Evolutionary conservation across 2,797 vertebrate species (phyloP), one percentile per base, ranked within the genome.

Genomic region (Smutsia temminckii): DNA sequence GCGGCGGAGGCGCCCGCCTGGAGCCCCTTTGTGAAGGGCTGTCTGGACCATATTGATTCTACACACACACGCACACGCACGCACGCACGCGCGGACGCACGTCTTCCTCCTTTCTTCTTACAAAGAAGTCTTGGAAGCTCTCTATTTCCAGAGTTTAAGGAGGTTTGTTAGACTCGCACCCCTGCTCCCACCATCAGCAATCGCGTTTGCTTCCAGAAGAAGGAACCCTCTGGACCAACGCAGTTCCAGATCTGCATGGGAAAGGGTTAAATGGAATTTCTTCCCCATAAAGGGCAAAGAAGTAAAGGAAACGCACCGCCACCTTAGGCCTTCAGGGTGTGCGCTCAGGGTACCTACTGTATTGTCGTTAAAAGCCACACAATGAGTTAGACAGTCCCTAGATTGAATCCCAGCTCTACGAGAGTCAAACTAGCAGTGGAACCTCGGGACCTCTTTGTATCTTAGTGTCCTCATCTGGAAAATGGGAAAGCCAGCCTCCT

Each of bases 41-140:
- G 98, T 98, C 99, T 99, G 98, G 98, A 96, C 98, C 98, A 51
- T 98, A 99, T 99, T 99, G 99, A 99, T 99, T 99, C 99, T 98
- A 59, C 93, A 95, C 57, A 97, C 93, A 94, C 96, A 95, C 97
- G 97, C 98, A 98, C 63, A 29, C 61, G 49, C 90, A 68, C 63
- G 66, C 74, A 64, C 46, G n/a, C 72, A 25, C 66, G 25, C 57
- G 16, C 29, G 32, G 49, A 20, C n/a, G 8, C 64, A 37, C 64
- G 46, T 10, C 18, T 12, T 9, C 49, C n/a, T 29, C 74, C 57
- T 86, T 79, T 51, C 85, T 93, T 66, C 6, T 6, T 77, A 27
- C 18, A 74, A 6, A 57, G 74, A 13, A 25, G 4, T 21, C 77
- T 86, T 68, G 63, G 55, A 93, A 74, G n/a, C 57, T 68, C 79